A percentile compares a stretch with the other conserved stretches of the same genome.
These are phyloP conservation scores for Brachyhypopomus occidentalis DNA, from an alignment of 2,113 vertebrate species.

Conservation along the genomic window DNA sequence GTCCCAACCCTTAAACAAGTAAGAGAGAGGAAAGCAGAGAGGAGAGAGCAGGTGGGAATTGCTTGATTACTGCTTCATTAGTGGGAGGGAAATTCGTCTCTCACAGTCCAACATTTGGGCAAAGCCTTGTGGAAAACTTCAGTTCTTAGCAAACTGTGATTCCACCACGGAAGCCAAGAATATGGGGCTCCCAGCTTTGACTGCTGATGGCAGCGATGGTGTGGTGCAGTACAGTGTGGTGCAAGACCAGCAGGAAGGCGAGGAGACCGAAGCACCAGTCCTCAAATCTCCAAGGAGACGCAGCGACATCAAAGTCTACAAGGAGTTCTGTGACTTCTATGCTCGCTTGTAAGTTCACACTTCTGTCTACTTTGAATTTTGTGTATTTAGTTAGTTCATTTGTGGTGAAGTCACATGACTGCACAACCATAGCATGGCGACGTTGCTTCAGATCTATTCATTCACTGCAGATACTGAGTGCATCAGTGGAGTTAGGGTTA, in stretches of 20 bases:
- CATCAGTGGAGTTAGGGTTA: too few species aligned
- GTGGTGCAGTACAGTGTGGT: constrained; percentile 62
- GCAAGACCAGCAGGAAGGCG: constrained; percentile 60
- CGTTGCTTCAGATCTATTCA: background rate
- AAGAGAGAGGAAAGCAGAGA: background rate
- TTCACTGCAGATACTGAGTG: background rate
- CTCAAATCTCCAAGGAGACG: constrained; percentile 88
- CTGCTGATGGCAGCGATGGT: constrained; percentile 76
- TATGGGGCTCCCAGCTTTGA: constrained; percentile 60
- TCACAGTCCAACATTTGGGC: constrained; percentile 27
- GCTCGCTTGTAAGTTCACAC: constrained; percentile 88
- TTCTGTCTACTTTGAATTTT: background rate
- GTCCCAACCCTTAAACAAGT: constrained; percentile 51
- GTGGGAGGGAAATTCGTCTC: constrained; percentile 42
- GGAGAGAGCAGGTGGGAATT: background rate
- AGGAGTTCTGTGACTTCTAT: constrained; percentile 99
- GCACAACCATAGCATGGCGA: background rate
- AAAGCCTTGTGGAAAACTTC: constrained; percentile 46
- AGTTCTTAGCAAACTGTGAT: background rate
- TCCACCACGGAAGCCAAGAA: constrained; percentile 74
- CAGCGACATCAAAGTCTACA: constrained; percentile 95
- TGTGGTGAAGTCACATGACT: background rate
- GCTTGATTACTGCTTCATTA: background rate
- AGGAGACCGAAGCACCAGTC: constrained; percentile 81
- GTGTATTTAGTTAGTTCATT: background rate